Evolutionary conservation across 2,888 invertebrate genomes (phyloP).

Genomic region (Eilema depressum): DNA sequence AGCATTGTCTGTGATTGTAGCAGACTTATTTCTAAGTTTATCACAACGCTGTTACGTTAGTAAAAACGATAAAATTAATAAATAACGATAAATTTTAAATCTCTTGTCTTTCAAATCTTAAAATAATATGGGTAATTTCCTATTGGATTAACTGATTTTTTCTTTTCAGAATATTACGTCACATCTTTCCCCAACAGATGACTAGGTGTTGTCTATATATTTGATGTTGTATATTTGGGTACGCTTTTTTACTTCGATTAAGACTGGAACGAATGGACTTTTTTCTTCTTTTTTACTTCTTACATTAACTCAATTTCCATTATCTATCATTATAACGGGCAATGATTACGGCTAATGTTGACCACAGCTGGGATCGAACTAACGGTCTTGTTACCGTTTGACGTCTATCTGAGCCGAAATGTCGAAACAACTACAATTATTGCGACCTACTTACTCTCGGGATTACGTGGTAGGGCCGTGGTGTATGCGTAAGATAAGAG

Average conservation of each 20-base stretch:
- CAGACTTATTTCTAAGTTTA: no score
- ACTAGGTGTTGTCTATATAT: neutral
- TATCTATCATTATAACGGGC: slow-evolving; percentile 29
- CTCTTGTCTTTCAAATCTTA: no score
- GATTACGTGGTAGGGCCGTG: slow-evolving; percentile 61
- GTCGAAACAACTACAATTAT: slow-evolving; percentile 72
- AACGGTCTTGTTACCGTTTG: slow-evolving; percentile 69
- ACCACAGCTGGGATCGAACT: slow-evolving; percentile 49
- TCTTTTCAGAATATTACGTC: no score
- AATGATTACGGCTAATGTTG: slow-evolving; percentile 38
- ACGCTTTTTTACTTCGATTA: slow-evolving; percentile 2
- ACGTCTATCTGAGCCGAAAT: slow-evolving; percentile 57
- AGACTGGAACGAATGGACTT: no score
- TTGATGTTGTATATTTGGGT: neutral
- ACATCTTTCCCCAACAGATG: neutral
- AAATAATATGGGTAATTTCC: no score
- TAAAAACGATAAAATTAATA: no score
- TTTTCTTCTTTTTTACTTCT: slow-evolving; percentile 5
- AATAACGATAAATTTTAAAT: no score
- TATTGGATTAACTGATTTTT: no score
- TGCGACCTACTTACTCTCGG: slow-evolving; percentile 66
- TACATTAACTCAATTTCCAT: slow-evolving; percentile 17
- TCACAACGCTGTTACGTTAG: no score
- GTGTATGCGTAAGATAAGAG: slow-evolving; percentile 8
- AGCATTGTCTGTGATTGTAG: no score